phyloP scores from a whole-genome alignment of 2,113 vertebrate species.

The Phaetusa simplex region DNA sequence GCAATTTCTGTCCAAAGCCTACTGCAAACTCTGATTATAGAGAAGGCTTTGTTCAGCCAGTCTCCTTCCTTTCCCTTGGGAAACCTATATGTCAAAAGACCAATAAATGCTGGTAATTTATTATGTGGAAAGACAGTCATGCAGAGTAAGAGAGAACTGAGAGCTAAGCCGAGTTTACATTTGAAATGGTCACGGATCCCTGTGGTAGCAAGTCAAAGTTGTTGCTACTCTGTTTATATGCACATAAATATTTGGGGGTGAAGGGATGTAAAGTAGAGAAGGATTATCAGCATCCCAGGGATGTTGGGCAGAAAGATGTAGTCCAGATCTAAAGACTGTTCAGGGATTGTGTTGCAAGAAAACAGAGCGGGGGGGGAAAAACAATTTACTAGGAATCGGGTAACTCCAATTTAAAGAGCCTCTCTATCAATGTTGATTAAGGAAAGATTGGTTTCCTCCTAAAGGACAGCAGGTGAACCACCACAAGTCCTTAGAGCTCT shows the following conservation, averaged over 20 bases:
- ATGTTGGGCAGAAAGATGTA: neutral
- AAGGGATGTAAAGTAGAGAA: neutral
- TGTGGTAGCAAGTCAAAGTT: neutral
- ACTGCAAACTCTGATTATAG: neutral
- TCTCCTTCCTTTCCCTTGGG: neutral
- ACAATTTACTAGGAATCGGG: neutral
- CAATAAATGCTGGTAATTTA: conserved; percentile 34
- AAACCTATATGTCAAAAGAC: conserved; percentile 1
- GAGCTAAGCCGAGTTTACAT: neutral
- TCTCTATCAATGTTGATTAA: neutral
- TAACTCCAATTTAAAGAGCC: neutral
- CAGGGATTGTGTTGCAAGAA: neutral
- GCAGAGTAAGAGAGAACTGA: neutral
- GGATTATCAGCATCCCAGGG: neutral
- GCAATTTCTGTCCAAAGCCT: neutral
- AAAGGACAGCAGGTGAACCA: neutral
- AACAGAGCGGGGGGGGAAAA: neutral
- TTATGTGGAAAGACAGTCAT: neutral
- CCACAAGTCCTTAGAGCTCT: neutral
- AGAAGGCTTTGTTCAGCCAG: conserved; percentile 28
- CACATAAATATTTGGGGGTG: neutral
- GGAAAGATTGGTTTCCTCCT: neutral
- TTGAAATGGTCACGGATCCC: neutral
- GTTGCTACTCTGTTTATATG: neutral
- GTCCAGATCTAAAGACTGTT: neutral